phyloP scores from a whole-genome alignment of 1,140 invertebrate genomes.

The Vanessa tameamea region DNA sequence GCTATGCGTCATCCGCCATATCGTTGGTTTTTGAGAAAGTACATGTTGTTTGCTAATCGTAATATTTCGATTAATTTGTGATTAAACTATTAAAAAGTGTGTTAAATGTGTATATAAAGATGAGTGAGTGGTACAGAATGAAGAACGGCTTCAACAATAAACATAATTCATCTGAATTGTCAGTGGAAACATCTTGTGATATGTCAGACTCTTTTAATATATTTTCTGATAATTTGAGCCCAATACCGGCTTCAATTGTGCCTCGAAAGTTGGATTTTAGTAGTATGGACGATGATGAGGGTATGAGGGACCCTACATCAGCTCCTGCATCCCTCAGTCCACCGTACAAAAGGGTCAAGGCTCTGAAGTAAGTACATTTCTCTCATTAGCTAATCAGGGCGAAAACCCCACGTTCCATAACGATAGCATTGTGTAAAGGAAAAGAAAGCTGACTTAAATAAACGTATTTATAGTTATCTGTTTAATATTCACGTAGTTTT shows the following conservation, averaged over 20 bases:
- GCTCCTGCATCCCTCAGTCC: slow-evolving; percentile 79
- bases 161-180: slow-evolving; percentile 70
- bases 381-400: slow-evolving; percentile 13
- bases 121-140: slow-evolving; percentile 75
- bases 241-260: slow-evolving; percentile 69
- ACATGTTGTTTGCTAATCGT: slow-evolving; percentile 39
- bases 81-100: slow-evolving; percentile 52
- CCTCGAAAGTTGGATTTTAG: slow-evolving; percentile 76
- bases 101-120: slow-evolving; percentile 60
- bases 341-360: slow-evolving; percentile 90
- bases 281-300: slow-evolving; percentile 68
- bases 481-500: background rate
- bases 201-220: slow-evolving; percentile 73
- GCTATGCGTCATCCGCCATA: slow-evolving; percentile 79
- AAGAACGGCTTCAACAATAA: slow-evolving; percentile 62
- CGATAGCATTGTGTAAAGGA: slow-evolving; percentile 5
- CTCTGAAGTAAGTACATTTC: slow-evolving; percentile 81
- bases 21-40: slow-evolving; percentile 73
- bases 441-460: background rate
- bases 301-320: slow-evolving; percentile 52
- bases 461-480: background rate
- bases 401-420: slow-evolving; percentile 45
- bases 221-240: slow-evolving; percentile 74
- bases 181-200: slow-evolving; percentile 70
- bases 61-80: slow-evolving; percentile 47